Base-by-base conservation (phyloP, 2,888 invertebrate genomes). In the Papilio demoleus region DNA sequence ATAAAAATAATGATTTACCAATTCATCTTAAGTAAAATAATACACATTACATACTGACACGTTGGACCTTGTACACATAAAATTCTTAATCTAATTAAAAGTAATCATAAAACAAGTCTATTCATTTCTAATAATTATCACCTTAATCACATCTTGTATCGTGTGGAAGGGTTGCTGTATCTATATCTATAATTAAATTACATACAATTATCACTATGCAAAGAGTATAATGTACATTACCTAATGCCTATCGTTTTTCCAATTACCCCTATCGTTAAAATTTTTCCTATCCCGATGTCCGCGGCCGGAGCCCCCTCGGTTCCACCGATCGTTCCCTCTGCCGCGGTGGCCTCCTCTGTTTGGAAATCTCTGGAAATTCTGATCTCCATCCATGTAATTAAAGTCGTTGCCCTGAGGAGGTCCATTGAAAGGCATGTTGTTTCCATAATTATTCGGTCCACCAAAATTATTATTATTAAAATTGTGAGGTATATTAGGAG, bases 201-300 rank as follows among this genome's bases (percentile, higher is more conserved):
- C 45, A 27, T 61, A 65, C 60, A 36, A 40, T 53, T 63, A 68
- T 66, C 58, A 70, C 53, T 64, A 70, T 59, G 36, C 61, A 8
- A 50, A 75, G 71, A 71, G 71, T 75, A 72, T 65, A 31, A 45
- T 73, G 67, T 75, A 78, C 76, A 75, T 72, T 72, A 74, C 69
- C 76, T 90, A 94, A 80, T 93, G 93, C 72, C 93, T 93, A 78
- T 93, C 92, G 79, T 90, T 85, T 80, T 92, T 87, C 94, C 93
- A 85, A 88, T 89, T 81, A 81, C 93, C 78, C 79, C 94, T 77
- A 82, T 94, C 83, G 85, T 87, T 85, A 85, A 87, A 84, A 84
- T 93, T 85, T 86, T 94, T 85, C 80, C 93, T 75, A 74, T 92
- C 84, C 81, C 92, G 81, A 79, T 93, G 88, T 70, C 93, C 90